Percentiles rank a stretch among this genome's conserved stretches.
phyloP scores from a whole-genome alignment of 2,113 vertebrate genomes.

The Silurus meridionalis region DNA sequence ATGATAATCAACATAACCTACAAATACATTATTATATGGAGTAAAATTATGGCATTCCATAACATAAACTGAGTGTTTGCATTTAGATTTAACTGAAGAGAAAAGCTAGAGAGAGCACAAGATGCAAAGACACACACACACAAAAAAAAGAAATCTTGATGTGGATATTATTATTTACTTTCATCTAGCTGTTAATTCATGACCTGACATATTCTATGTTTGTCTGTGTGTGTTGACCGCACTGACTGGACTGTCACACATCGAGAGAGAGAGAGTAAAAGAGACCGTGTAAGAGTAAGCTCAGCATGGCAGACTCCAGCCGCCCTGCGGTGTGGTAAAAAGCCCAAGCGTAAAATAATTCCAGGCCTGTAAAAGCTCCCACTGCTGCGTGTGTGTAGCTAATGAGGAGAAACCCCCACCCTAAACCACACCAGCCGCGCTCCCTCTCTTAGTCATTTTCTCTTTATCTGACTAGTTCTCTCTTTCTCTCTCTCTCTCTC shows the following conservation, averaged over 20 bases:
- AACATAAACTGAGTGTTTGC: no score
- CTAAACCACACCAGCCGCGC: conserved; percentile 15
- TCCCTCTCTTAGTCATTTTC: conserved; percentile 25
- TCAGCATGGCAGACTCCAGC: conserved; percentile 55
- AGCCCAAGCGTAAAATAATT: conserved; percentile 65
- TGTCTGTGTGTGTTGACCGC: conserved; percentile 37
- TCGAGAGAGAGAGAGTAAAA: conserved; percentile 8
- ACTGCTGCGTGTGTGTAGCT: conserved; percentile 58
- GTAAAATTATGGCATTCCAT: no score
- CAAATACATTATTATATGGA: background rate
- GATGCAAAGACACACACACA: background rate
- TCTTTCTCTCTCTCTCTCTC: conserved; percentile 17
- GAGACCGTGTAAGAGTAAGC: conserved; percentile 5
- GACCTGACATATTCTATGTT: conserved; percentile 30
- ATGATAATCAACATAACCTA: background rate
- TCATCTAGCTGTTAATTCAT: conserved; percentile 36
- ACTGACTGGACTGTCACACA: conserved; percentile 15
- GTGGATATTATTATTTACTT: conserved; percentile 34
- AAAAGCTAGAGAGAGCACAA: background rate
- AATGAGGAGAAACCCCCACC: conserved; percentile 57
- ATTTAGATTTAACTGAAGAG: background rate
- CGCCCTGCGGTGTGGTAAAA: conserved; percentile 61
- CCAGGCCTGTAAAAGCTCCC: conserved; percentile 61
- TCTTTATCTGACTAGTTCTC: conserved; percentile 11
- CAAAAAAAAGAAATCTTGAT: conserved; percentile 20